A percentile compares a stretch with the other conserved stretches of the same genome.
Evolutionary conservation across 1,140 invertebrate species (phyloP).

Genomic region (Dryas iulia): DNA sequence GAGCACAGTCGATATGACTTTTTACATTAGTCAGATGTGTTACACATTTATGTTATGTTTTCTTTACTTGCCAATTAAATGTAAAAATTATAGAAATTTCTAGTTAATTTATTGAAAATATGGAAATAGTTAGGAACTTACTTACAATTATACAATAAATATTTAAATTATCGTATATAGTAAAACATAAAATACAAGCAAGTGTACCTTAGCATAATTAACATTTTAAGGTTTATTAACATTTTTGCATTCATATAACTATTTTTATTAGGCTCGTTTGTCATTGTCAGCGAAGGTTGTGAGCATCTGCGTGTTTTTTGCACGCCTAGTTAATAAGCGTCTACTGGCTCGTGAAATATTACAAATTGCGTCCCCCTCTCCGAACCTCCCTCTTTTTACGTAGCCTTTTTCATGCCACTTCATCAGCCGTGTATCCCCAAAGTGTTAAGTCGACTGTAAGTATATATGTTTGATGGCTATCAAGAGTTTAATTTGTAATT

Average conservation of each 20-base stretch:
- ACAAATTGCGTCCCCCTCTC: constrained; percentile 74
- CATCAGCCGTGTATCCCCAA: constrained; percentile 53
- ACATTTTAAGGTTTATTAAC: not conserved
- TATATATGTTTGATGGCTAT: constrained; percentile 34
- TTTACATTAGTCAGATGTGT: constrained; percentile 63
- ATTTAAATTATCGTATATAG: not conserved
- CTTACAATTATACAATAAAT: not conserved
- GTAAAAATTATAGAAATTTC: not conserved
- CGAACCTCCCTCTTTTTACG: constrained; percentile 56
- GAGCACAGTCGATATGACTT: constrained; percentile 62
- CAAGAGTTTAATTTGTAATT: not conserved
- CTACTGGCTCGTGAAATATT: constrained; percentile 79
- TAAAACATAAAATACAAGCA: not conserved
- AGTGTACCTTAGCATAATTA: not conserved
- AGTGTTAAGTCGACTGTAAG: constrained; percentile 54
- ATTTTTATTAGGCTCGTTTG: constrained; percentile 18
- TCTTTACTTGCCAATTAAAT: not conserved
- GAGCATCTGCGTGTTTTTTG: constrained; percentile 61
- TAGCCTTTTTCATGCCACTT: constrained; percentile 59
- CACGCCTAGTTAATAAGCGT: constrained; percentile 76
- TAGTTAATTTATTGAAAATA: not conserved
- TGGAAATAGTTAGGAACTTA: not conserved
- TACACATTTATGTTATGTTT: constrained; percentile 41
- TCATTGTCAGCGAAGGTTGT: constrained; percentile 44
- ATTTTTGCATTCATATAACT: constrained; percentile 1